Evolutionary conservation across 2,888 invertebrate species (phyloP), one percentile per base, ranked within the genome.

Genomic region (Cephalotes varians): DNA sequence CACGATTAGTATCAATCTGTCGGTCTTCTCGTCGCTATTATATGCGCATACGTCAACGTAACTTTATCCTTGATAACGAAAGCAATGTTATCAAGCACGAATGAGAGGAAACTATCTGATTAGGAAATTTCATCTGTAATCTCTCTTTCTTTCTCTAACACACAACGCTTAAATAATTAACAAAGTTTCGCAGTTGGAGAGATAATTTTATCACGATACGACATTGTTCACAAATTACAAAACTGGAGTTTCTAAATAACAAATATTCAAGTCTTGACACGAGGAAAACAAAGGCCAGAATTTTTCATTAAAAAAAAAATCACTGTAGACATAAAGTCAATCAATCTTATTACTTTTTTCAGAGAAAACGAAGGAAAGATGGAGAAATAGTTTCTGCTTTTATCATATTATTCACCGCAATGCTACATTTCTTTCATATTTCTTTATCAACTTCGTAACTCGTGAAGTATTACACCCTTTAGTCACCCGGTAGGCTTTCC

Each of bases 61-160:
- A 73, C 28, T 74, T 25, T 62, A 74, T 76, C 25, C 37, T 28
- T 7, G 9, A 76, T 76, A 76, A 76, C n/a, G 18, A 64, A 37
- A 34, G 18, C 37, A 3, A 49, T 25, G 34, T 6, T 15, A 76
- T 64, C n/a, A n/a, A 49, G 7, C 15, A 60, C 12, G 15, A 74
- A 51, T 28, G 37, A 62, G 25, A 49, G 28, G 49, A 4, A 51
- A 76, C 21, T 60, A 18, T 62, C 25, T n/a, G 37, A 7, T 34
- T 49, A 10, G 37, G 37, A 51, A 74, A 64, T 76, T 51, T 74
- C 25, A 64, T 76, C 65, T 51, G 40, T 65, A 51, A 40, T 25
- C 51, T n/a, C n/a, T n/a, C n/a, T n/a, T n/a, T n/a, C n/a, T n/a
- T n/a, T n/a, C n/a, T 76, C 15, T 40, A 65, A 54, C 65, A 15